Base-by-base conservation (phyloP, 2,888 invertebrate genomes). In the Epinotia ramella region DNA sequence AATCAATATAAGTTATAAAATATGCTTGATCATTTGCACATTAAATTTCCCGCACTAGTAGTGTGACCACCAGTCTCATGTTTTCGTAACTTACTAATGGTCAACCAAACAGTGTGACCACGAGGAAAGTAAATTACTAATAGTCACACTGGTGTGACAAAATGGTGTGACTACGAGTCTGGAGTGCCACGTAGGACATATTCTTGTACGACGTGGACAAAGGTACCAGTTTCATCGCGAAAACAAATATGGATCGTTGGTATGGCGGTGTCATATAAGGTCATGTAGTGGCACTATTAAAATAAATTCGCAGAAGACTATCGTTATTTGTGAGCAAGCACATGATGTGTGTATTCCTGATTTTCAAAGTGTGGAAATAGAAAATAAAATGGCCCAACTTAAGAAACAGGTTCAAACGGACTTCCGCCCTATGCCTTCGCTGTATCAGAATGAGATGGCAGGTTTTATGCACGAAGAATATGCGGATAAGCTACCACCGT, bases 201-300 rank as follows among this genome's bases (percentile, higher is more conserved):
- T 33, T 12, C 28, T 66, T 20, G 53, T 66, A 28, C 66, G n/a
- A 53, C 28, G 28, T 33, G 53, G 66, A 66, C 53, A 66, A 28
- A 24, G 66, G 53, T 53, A 53, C 28, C 66, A 66, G 33, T 66
- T 56, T 6, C 53, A 66, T 28, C 18, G 66, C 9, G 28, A 53
- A 66, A 66, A 66, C 33, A 28, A n/a, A 28, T 53, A 33, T 66
- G 66, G 53, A 66, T 66, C 66, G 53, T n/a, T 53, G 53, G 66
- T 66, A 33, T 66, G 66, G 66, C 53, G 53, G 53, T 66, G 53
- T 33, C 53, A 66, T 65, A 33, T 53, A 66, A 24, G 66, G 66
- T 66, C 66, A 9, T 66, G 66, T 66, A 66, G 66, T 53, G 66
- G 66, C 53, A 28, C 11, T 53, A 4, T 66, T 33, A 56, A 66